phyloP scores from a whole-genome alignment of 1,140 invertebrate genomes.

The Leptinotarsa texana region DNA sequence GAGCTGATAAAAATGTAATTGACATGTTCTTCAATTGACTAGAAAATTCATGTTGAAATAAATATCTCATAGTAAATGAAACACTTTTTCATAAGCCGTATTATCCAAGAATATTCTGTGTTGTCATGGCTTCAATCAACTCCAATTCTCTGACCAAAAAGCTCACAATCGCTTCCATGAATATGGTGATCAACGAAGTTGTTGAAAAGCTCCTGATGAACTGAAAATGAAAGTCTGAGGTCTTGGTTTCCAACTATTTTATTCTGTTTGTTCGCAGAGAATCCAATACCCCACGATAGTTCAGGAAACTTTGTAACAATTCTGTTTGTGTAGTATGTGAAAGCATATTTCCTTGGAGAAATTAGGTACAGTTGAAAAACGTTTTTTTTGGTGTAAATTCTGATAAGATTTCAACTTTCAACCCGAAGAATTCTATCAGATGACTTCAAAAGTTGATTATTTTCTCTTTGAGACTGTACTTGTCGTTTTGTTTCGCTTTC shows the following conservation, averaged over 20 bases:
- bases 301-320: neutral
- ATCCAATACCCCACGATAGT: neutral
- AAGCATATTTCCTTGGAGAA: too few species aligned
- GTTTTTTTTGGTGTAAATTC: too few species aligned
- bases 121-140: neutral
- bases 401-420: too few species aligned
- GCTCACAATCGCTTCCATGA: neutral
- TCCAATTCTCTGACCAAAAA: neutral
- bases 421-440: too few species aligned
- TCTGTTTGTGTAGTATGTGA: neutral
- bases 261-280: neutral
- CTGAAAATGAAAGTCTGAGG: neutral
- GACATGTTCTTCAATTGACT: too few species aligned
- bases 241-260: neutral
- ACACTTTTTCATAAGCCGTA: neutral
- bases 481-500: too few species aligned
- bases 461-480: too few species aligned
- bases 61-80: neutral
- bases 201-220: conserved; percentile 7
- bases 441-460: too few species aligned
- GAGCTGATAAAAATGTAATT: too few species aligned
- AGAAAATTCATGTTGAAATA: too few species aligned
- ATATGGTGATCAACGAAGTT: neutral
- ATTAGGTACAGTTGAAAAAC: too few species aligned
- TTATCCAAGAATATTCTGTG: neutral